These are phyloP conservation scores for Saccopteryx leptura DNA, from an alignment of 2,113 vertebrate genomes.

Conservation along the genomic window DNA sequence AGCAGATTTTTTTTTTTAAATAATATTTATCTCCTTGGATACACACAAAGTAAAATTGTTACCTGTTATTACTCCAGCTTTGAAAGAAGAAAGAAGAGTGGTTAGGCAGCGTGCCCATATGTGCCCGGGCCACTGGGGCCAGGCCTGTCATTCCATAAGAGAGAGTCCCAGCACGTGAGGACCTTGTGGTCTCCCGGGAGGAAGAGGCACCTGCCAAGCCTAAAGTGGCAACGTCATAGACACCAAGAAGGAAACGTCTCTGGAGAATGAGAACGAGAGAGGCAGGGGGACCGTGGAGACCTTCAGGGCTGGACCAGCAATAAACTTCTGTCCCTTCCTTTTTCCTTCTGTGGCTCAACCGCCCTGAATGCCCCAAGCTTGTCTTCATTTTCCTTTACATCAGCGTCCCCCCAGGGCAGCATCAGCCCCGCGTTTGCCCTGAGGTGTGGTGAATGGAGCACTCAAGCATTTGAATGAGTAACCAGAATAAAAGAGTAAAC, in stretches of 20 bases:
- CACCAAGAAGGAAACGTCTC: fast-evolving
- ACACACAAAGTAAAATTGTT: background rate
- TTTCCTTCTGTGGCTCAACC: too few relatives aligned
- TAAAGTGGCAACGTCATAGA: background rate
- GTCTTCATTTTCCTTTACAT: background rate
- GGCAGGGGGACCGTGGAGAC: background rate
- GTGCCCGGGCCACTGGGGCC: background rate
- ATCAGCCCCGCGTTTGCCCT: background rate
- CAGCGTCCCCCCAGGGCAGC: background rate
- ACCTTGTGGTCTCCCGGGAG: background rate
- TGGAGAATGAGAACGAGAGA: background rate
- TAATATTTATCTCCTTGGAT: background rate
- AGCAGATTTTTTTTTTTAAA: background rate
- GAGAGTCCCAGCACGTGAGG: background rate
- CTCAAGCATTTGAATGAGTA: background rate
- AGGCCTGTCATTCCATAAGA: background rate
- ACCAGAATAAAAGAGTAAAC: background rate
- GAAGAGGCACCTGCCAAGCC: background rate
- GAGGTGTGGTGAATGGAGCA: background rate
- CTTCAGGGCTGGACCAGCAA: background rate
- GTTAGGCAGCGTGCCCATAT: fast-evolving
- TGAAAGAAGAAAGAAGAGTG: background rate
- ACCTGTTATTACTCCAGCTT: background rate
- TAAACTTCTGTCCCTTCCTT: too few relatives aligned
- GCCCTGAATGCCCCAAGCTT: too few relatives aligned